A percentile compares a stretch with the other conserved stretches of the same genome.
These are phyloP conservation scores for Hypanus sabinus DNA, from an alignment of 2,113 vertebrate genomes.

Conservation along the genomic window DNA sequence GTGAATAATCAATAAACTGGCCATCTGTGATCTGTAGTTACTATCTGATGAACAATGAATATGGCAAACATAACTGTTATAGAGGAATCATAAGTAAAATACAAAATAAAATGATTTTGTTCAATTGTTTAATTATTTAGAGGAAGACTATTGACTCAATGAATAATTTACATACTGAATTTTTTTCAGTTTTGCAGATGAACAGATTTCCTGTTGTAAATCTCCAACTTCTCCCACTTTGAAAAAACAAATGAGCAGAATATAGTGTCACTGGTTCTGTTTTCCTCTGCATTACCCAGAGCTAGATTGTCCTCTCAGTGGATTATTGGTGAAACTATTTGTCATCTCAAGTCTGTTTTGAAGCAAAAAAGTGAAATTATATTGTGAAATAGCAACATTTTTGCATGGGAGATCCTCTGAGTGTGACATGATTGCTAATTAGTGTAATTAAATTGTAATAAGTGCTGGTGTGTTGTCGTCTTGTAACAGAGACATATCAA, in stretches of 20 bases:
- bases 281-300: background rate
- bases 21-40: background rate
- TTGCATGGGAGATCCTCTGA: background rate
- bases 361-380: background rate
- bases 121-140: background rate
- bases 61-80: background rate
- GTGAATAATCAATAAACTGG: background rate
- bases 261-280: background rate
- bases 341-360: background rate
- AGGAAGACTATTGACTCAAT: background rate
- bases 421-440: background rate
- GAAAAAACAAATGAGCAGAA: background rate
- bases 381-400: background rate
- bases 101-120: background rate
- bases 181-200: constrained; percentile 2
- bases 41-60: background rate
- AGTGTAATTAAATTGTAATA: constrained; percentile 7
- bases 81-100: background rate
- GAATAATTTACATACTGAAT: constrained; percentile 25
- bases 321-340: background rate
- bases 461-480: background rate
- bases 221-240: background rate
- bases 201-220: background rate
- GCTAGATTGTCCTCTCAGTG: background rate
- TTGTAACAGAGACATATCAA: background rate